Conservation (phyloP, 2,797 vertebrate genomes). For the Sebastolobus alascanus region DNA sequence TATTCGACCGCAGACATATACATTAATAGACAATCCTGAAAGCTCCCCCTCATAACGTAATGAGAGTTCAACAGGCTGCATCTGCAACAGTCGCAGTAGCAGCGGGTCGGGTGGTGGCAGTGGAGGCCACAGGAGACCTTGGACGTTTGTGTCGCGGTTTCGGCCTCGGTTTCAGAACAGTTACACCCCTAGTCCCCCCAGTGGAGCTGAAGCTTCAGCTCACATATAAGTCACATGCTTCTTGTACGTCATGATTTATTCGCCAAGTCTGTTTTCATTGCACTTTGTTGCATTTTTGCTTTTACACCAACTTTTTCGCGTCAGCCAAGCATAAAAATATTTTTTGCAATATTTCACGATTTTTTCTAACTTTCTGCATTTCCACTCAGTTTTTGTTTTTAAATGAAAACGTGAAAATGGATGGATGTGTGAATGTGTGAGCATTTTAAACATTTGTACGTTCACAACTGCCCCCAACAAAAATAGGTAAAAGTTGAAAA, state of each 20-base stretch:
- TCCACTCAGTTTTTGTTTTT: not conserved
- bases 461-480: not conserved
- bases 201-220: not conserved
- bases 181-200: not conserved
- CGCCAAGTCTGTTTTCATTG: not conserved
- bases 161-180: not conserved
- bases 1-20: accelerated
- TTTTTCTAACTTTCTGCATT: not conserved
- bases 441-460: not conserved
- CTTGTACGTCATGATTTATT: not conserved
- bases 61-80: no score
- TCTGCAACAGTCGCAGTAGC: no score
- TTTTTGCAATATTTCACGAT: not conserved
- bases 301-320: not conserved
- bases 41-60: no score
- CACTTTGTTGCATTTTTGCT: not conserved
- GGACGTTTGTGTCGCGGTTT: not conserved
- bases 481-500: not conserved
- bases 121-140: no score
- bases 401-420: not conserved
- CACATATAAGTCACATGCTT: not conserved
- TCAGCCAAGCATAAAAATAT: not conserved
- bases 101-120: no score
- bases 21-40: no score
- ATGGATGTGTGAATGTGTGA: not conserved